Evolutionary conservation across 2,113 vertebrate genomes (phyloP).

Genomic region (Lepus europaeus): DNA sequence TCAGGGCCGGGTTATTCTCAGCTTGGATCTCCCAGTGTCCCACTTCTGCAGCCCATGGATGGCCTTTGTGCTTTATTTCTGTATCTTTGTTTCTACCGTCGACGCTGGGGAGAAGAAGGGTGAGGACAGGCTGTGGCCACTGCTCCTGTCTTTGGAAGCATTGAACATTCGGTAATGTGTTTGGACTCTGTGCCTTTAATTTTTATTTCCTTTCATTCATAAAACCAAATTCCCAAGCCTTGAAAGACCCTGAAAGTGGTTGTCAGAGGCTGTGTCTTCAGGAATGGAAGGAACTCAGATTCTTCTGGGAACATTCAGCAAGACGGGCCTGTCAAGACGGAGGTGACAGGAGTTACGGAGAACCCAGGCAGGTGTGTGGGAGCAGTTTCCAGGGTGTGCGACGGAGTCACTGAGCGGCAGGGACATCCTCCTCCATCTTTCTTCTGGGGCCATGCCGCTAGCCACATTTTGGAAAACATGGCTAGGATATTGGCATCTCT

Average conservation of each 20-base stretch:
- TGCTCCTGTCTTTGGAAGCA: background rate
- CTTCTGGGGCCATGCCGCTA: background rate
- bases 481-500: background rate
- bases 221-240: background rate
- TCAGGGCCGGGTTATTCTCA: background rate
- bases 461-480: background rate
- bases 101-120: background rate
- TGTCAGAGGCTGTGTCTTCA: background rate
- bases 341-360: background rate
- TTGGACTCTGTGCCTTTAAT: background rate
- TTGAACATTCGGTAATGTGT: background rate
- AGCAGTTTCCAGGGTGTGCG: background rate
- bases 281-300: background rate
- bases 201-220: background rate
- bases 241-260: background rate
- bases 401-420: rapidly evolving
- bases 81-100: background rate
- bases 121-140: too few relatives aligned
- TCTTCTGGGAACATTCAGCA: background rate
- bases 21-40: background rate
- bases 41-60: background rate
- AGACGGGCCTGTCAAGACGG: background rate
- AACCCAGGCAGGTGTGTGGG: too few relatives aligned
- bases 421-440: background rate
- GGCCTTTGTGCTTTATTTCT: background rate